Evolutionary conservation across 2,888 invertebrate genomes (phyloP), one percentile per base, ranked within the genome.

Genomic region (Pardosa pseudoannulata): DNA sequence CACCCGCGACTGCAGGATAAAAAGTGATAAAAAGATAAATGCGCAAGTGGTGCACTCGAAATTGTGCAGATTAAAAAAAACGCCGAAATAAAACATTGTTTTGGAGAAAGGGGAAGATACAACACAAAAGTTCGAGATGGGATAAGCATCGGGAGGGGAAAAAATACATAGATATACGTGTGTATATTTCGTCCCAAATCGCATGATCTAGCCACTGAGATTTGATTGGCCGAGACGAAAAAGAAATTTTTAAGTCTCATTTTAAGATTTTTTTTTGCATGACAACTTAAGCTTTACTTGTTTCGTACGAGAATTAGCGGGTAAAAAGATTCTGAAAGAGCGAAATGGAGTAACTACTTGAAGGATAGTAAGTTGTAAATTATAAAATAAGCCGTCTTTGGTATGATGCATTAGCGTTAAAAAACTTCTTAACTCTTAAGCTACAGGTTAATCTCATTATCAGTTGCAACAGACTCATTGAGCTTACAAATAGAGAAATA

Each of bases 21-120:
- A 83, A 71, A 76, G 81, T 75, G 83, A 85, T 85, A 85, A 86
- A 86, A 74, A 86, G 86, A 85, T 85, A 85, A 85, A 74, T 76
- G 73, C 67, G 41, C 39, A 28, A 31, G 67, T n/a, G 36, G 31
- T 32, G 41, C 41, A 31, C 64, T 28, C 50, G 75, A 75, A 75
- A 76, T 82, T 83, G 78, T 72, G 73, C 28, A 65, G 83, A 83
- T 83, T 78, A 85, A 78, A 73, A n/a, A 83, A 73, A 56, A 67
- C 5, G 32, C 9, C 9, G 28, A 83, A 65, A 76, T 46, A 82
- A 82, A 62, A 41, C 56, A 56, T 56, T 56, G 56, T 56, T 56
- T 19, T 7, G 46, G 16, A 9, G 36, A 9, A 9, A 9, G 36
- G 9, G 36, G 36, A 9, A 9, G 36, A 36, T 36, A 36, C 9